Base-by-base conservation (phyloP, 2,797 vertebrate genomes). In the Phylloscopus collybita region DNA sequence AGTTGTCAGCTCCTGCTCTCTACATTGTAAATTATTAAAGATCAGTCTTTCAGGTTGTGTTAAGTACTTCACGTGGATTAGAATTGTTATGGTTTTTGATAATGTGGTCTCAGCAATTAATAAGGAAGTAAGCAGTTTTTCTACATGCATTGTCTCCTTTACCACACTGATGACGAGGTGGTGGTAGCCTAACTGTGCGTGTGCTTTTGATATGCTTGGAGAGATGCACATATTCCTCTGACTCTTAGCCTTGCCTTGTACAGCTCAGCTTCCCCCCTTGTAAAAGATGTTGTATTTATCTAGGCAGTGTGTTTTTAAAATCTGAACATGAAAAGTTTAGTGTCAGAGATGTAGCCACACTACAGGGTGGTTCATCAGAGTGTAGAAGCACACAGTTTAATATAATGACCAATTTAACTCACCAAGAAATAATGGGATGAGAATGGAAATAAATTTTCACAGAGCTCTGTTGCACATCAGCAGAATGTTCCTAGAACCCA, bases 91-190 rank as follows among this genome's bases (percentile, higher is more conserved):
- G 0, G 9, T 40, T 91, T 85, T 75, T 86, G 42, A 75, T 94
- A 75, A 81, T 56, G 30, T 32, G 9, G 6, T 75, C 66, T 88
- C 47, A 45, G 54, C 40, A 72, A 32, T 53, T 44, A 75, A 79
- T 27, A 72, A 38, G n/a, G 78, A 66, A 76, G 75, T 57, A 56
- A 93, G 20, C 11, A 53, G 5, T 47, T 88, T 78, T 53, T 65
- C 38, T 34, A 0, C 13, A 7, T 1, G 1, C 18, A 9, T 38
- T 67, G 26, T 19, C 22, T 23, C 8, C 47, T 86, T 71, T 80
- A 83, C 76, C 34, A 16, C 30, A n/a, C 11, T 30, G 85, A 44
- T 91, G 38, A n/a, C 2, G 6, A 69, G 34, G 11, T 47, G 53
- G 20, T 45, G 19, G 27, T 44, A 53, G 20, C 42, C 27, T 59